Base-by-base conservation (phyloP, 1,140 invertebrate species). In the Lineus longissimus region DNA sequence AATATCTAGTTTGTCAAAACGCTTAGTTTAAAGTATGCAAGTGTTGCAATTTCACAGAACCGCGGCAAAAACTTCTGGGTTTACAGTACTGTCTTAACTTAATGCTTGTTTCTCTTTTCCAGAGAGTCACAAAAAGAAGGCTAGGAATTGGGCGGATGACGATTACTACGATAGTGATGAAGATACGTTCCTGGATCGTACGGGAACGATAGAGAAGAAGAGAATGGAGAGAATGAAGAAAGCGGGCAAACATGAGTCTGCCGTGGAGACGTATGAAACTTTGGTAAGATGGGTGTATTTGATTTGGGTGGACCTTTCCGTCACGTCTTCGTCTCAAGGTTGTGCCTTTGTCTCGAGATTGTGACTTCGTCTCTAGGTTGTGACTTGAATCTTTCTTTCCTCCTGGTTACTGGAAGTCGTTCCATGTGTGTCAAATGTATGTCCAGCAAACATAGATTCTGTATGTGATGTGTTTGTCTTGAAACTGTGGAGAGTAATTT, bases 131-230 rank as follows among this genome's bases (percentile, higher is more conserved):
- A 76, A 77, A 57, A 70, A 71, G 23, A 82, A 81, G 65, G 57
- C 69, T 30, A 81, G 76, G 64, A 80, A 82, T 58, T 82, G 78
- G 90, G 89, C 90, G 75, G 91, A 93, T 40, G 89, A 94, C 76
- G 93, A 97, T 83, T 97, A 86, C 78, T 96, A 96, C 79, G 93
- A 96, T 74, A 95, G 92, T n/a, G 96, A 98, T 78, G 96, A 98
- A 65, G 97, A 98, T 79, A 91, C 90, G 19, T 99, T 92, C 83
- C 85, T 96, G 57, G 97, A 99, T 81, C 84, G 96, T 71, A 98
- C 96, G 11, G 96, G 96, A 7, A 88, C 89, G 56, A 87, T 98
- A 31, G 94, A 97, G 76, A 88, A 88, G 64, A 97, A 97, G 81
- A 83, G 95, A 17, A 83, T 89, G 69, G 85, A 87, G 63, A 83